Base-by-base conservation (phyloP, 1,140 invertebrate genomes). In the Drosophila tropicalis region DNA sequence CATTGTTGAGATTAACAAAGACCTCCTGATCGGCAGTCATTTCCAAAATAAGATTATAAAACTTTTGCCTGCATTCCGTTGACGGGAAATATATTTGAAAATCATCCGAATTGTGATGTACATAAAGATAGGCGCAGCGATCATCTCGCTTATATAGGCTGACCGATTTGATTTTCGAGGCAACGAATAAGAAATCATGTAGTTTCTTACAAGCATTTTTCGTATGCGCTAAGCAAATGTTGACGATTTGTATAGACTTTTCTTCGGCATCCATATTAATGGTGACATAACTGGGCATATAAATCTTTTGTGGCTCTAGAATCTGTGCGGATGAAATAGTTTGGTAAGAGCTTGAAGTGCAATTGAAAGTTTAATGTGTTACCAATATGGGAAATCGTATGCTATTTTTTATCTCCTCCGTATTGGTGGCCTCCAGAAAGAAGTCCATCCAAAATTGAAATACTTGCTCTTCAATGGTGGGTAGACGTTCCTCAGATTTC, bases 361-460 rank as follows among this genome's bases (percentile, higher is more conserved):
- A 5, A 5, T 29, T 17, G 22, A 62, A 1, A 41, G 1, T 25
- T n/a, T 10, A 32, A 34, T 19, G 29, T 68, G 60, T 62, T 74
- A 91, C 82, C 76, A 91, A 75, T 75, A 95, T 95, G 94, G 98
- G 97, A 95, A 98, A 98, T 79, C 97, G 93, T 70, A 98, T 98
- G 72, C 94, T 95, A 92, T 97, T 95, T 7, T 76, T 86, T 56
- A 95, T 95, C 72, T 95, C 94, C 80, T 96, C 95, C 22, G 94
- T 93, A 57, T 92, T 93, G 15, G 96, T 98, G 3, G 98, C 98
- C 93, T 99, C 98, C 5, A 97, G 94, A 92, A 99, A 99, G 93
- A 98, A 99, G 83, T 99, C 99, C 94, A 99, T 98, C 98, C 98
- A 99, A 93, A 99, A 99, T 78, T 95, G 94, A 92, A 99, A 99